Base-by-base conservation (phyloP, 2,113 vertebrate genomes). In the Nibea albiflora region DNA sequence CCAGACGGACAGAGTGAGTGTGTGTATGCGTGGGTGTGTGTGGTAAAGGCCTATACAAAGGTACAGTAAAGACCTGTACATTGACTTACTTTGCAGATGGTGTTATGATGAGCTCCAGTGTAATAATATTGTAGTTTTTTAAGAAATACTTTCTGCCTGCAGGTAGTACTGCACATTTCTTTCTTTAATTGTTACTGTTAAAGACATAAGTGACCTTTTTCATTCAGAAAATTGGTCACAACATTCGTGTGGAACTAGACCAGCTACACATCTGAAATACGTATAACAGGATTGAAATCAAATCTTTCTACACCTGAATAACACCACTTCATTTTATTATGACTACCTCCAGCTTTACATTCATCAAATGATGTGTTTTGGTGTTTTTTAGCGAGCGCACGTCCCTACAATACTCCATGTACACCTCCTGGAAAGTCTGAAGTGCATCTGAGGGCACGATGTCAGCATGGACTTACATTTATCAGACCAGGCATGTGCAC, bases 401-500 rank as follows among this genome's bases (percentile, higher is more conserved):
- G 11, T 54, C 10, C 6, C 20, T 22, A 8, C 39, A 64, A 6
- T n/a, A 44, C 39, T 24, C 12, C 24, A 31, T 54, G 67, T 58
- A 14, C 20, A 47, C 22, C 5, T 56, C n/a, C 24, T 57, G 42
- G 35, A 24, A 19, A 50, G 47, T 22, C 52, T 54, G 54, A 26
- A 46, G 71, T 75, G 60, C 64, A 85, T 80, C 60, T 49, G 24
- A 56, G 50, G 76, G n/a, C 71, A 77, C 7, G 44, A 60, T 47
- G 57, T 74, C 24, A 52, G 39, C 11, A 3, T 78, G 50, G 26
- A 80, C 14, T 15, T 9, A 24, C 67, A 87, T 85, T 77, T 19
- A 85, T 90, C 86, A 85, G 24, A 24, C 10, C 9, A 0, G 72
- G 53, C 65, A 63, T 74, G 22, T 54, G 44, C 14, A 52, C 53